A percentile compares a stretch with the other conserved stretches of the same genome.
These are phyloP conservation scores for Drymonia ruficornis DNA, from an alignment of 2,888 invertebrate species.

Conservation along the genomic window DNA sequence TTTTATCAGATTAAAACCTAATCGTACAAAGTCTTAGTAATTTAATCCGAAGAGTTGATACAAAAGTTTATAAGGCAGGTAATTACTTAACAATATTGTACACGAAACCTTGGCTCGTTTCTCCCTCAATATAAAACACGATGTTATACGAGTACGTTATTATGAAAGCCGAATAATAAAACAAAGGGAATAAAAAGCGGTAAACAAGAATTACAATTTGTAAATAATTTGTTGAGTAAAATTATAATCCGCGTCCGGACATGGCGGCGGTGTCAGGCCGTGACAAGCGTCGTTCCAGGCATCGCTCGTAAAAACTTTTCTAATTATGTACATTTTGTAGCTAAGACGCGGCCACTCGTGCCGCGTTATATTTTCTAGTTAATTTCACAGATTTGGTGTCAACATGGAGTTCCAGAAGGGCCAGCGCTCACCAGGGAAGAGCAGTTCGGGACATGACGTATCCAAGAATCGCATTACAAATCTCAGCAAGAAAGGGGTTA, in stretches of 20 bases:
- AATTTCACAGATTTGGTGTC: conserved; percentile 72
- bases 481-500: no score
- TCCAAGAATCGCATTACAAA: no score
- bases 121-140: conserved; percentile 11
- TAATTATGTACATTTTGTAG: conserved; percentile 83
- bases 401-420: conserved; percentile 38
- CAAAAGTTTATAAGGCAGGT: background rate
- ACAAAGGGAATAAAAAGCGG: conserved; percentile 39
- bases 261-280: conserved; percentile 65
- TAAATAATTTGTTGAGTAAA: conserved; percentile 74
- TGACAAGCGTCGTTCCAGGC: conserved; percentile 74
- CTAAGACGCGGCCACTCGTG: conserved; percentile 66
- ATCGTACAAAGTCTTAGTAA: background rate
- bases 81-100: background rate
- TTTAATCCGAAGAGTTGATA: background rate
- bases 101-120: conserved; percentile 3
- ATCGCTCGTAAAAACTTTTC: conserved; percentile 82
- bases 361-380: conserved; percentile 78
- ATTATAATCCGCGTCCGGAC: conserved; percentile 75
- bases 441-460: background rate
- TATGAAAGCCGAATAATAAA: conserved; percentile 39
- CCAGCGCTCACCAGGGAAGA: background rate
- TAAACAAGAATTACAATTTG: conserved; percentile 63
- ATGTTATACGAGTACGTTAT: conserved; percentile 25
- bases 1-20: background rate